Conservation (phyloP, 92 coral and sea anemone species). For the Epizoanthus stellaris region DNA sequence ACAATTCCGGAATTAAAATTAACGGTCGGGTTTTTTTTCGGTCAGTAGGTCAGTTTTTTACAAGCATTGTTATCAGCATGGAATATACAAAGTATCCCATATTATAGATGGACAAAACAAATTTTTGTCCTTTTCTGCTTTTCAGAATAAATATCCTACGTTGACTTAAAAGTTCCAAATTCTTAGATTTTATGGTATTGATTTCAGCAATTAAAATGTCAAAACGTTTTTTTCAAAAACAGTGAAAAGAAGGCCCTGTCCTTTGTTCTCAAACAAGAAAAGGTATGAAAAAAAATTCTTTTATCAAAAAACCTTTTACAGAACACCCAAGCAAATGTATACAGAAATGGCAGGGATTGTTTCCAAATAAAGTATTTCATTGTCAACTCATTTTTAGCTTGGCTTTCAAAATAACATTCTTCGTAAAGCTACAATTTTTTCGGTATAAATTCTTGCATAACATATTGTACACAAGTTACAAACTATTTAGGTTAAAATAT, state of each 20-base stretch:
- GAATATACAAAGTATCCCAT: too few species aligned
- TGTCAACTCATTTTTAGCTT: background rate
- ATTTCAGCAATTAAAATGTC: background rate
- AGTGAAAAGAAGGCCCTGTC: background rate
- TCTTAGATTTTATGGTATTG: background rate
- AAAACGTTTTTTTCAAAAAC: background rate
- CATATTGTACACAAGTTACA: background rate
- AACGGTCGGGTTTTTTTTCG: too few species aligned
- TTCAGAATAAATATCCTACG: background rate
- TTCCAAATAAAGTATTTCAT: background rate
- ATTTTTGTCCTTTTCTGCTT: too few species aligned
- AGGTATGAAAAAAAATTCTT: background rate
- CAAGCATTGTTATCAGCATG: too few species aligned
- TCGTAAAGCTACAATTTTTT: background rate
- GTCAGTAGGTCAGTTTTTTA: too few species aligned
- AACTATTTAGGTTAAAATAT: background rate
- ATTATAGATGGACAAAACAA: too few species aligned
- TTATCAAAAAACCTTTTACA: background rate
- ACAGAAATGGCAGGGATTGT: background rate
- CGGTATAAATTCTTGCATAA: background rate
- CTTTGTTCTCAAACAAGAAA: background rate
- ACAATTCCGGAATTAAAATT: too few species aligned
- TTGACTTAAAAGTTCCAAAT: background rate
- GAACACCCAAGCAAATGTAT: background rate
- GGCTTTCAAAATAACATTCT: background rate